Percentiles rank a stretch among this genome's conserved stretches.
Evolutionary conservation across 2,888 invertebrate genomes (phyloP).

Genomic region (Fragum sueziense): DNA sequence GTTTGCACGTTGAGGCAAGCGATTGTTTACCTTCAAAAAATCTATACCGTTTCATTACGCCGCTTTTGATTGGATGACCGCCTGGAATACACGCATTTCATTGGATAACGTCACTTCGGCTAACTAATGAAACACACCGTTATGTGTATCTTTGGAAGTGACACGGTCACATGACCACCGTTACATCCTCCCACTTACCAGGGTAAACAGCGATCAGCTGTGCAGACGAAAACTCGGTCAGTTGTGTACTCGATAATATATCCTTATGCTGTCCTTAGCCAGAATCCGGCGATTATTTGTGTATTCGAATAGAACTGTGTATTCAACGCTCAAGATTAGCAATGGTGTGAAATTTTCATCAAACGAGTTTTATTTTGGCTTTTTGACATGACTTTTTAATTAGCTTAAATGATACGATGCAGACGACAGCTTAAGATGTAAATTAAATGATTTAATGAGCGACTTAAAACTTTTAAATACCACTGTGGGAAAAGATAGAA

Average conservation of each 20-base stretch:
- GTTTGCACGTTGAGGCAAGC: slow-evolving; percentile 73
- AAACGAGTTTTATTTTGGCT: too few relatives aligned
- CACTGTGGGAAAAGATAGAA: too few relatives aligned
- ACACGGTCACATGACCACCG: slow-evolving; percentile 47
- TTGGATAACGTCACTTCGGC: slow-evolving; percentile 24
- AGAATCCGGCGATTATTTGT: neutral
- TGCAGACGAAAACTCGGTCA: slow-evolving; percentile 4
- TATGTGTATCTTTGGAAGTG: neutral
- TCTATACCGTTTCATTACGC: slow-evolving; percentile 13
- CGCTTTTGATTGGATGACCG: slow-evolving; percentile 51
- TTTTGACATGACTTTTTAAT: too few relatives aligned
- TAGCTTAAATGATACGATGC: too few relatives aligned
- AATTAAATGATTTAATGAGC: too few relatives aligned
- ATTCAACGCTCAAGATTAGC: too few relatives aligned
- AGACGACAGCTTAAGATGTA: too few relatives aligned
- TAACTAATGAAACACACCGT: slow-evolving; percentile 25
- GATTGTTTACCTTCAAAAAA: slow-evolving; percentile 73
- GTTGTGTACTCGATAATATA: neutral
- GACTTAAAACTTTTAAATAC: too few relatives aligned
- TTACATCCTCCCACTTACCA: slow-evolving; percentile 43
- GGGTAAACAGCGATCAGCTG: slow-evolving; percentile 61
- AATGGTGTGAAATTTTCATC: too few relatives aligned
- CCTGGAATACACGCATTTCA: slow-evolving; percentile 12
- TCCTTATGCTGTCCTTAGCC: neutral
- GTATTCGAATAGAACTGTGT: too few relatives aligned